Conservation (phyloP, 2,888 invertebrate species). For the Carcina quercana region DNA sequence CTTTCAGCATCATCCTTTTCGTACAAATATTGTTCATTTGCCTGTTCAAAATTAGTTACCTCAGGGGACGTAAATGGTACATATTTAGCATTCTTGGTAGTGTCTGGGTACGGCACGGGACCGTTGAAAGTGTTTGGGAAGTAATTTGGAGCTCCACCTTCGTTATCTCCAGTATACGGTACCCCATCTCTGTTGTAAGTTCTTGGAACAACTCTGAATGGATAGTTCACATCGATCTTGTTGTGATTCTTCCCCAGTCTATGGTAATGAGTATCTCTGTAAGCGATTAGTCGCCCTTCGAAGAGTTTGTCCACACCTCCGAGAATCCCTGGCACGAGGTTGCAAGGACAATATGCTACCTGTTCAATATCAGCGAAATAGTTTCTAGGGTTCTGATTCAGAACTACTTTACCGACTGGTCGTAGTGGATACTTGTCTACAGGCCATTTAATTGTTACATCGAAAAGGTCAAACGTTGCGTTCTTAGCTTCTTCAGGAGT, state of each 20-base stretch:
- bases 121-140: constrained; percentile 93
- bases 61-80: background rate
- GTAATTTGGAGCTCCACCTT: constrained; percentile 89
- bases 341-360: constrained; percentile 87
- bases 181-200: constrained; percentile 47
- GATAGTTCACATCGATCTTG: constrained; percentile 16
- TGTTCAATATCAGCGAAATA: constrained; percentile 94
- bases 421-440: constrained; percentile 82
- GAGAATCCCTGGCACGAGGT: constrained; percentile 90
- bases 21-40: background rate
- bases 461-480: constrained; percentile 88
- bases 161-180: constrained; percentile 79
- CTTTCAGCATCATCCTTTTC: constrained; percentile 78
- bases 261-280: constrained; percentile 11
- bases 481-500: constrained; percentile 63
- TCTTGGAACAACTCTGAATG: constrained; percentile 5
- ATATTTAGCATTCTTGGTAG: background rate
- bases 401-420: constrained; percentile 84
- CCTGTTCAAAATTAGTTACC: constrained; percentile 2
- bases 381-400: constrained; percentile 88
- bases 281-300: constrained; percentile 80
- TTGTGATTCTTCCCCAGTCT: constrained; percentile 17
- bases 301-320: constrained; percentile 91
- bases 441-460: constrained; percentile 90
- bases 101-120: constrained; percentile 75